phyloP scores from a whole-genome alignment of 1,140 invertebrate genomes.

The Telenomus remus region DNA sequence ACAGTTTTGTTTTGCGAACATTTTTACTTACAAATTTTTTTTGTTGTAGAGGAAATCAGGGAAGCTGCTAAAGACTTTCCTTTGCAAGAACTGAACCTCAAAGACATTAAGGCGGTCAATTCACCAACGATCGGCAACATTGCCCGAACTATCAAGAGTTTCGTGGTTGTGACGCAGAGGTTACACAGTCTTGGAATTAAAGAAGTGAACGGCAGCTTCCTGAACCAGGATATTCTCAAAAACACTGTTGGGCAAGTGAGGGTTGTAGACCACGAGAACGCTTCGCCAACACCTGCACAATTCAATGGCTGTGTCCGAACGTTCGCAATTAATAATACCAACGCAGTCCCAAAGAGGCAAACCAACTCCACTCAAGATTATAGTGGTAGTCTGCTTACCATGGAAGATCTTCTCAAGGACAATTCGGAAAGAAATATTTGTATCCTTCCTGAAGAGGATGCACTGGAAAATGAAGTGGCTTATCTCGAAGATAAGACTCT shows the following conservation, averaged over 20 bases:
- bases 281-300: not conserved
- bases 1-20: too few species aligned
- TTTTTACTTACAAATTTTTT: too few species aligned
- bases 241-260: not conserved
- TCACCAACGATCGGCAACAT: not conserved
- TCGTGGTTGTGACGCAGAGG: not conserved
- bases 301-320: not conserved
- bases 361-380: not conserved
- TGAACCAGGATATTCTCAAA: not conserved
- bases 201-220: not conserved
- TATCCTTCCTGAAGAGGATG: conserved; percentile 1
- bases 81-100: too few species aligned
- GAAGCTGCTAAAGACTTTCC: too few species aligned
- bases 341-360: not conserved
- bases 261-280: not conserved
- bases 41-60: too few species aligned
- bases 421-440: not conserved
- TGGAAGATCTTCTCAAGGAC: not conserved
- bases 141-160: not conserved
- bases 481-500: not conserved
- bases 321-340: not conserved
- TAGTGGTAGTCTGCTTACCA: not conserved
- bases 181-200: not conserved
- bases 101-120: not conserved
- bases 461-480: not conserved